Conservation (phyloP, 1,140 invertebrate genomes). For the Oedothorax gibbosus region DNA sequence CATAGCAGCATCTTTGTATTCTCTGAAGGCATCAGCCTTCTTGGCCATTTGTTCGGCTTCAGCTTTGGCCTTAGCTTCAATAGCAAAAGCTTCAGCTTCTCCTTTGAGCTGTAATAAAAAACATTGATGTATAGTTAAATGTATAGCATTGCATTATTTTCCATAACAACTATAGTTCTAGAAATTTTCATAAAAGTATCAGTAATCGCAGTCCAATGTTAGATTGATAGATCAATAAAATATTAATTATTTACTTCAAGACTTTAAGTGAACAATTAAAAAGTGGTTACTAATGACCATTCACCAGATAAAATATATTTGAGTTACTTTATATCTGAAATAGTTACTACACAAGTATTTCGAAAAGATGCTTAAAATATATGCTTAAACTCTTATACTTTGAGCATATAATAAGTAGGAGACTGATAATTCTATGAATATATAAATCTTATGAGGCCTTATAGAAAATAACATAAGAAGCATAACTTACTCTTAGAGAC, state of each 20-base stretch:
- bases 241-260: too few species aligned
- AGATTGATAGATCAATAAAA: too few species aligned
- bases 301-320: not conserved
- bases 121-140: too few species aligned
- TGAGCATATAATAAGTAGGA: too few species aligned
- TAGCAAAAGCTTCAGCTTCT: constrained; percentile 93
- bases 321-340: not conserved
- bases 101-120: constrained; percentile 72
- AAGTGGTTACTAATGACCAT: too few species aligned
- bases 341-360: not conserved
- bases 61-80: constrained; percentile 92
- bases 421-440: too few species aligned
- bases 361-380: too few species aligned
- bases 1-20: constrained; percentile 96
- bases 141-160: too few species aligned
- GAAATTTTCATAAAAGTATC: not conserved
- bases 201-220: too few species aligned
- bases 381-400: too few species aligned
- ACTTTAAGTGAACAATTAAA: too few species aligned
- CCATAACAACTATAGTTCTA: not conserved
- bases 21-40: constrained; percentile 96
- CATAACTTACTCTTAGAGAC: constrained; percentile 76
- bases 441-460: too few species aligned
- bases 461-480: not conserved
- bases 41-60: constrained; percentile 97